Percentiles rank a stretch among this genome's conserved stretches.
These are phyloP conservation scores for Zalophus californianus DNA, from an alignment of 2,797 vertebrate species.

Conservation along the genomic window DNA sequence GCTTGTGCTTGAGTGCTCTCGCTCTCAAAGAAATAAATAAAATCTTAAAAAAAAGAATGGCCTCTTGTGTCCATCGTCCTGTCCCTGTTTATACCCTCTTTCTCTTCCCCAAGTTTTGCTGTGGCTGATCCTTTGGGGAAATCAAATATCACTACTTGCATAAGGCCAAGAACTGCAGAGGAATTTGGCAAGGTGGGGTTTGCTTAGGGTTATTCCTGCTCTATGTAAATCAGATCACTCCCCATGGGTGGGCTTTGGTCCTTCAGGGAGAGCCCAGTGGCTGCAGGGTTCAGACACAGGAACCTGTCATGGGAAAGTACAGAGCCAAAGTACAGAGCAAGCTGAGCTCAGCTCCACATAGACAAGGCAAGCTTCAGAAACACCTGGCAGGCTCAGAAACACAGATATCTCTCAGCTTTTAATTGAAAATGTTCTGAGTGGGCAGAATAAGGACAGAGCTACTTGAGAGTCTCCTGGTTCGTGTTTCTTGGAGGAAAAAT, in stretches of 20 bases:
- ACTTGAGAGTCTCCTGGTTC: background rate
- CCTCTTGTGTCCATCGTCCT: background rate
- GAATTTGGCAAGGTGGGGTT: background rate
- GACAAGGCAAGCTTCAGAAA: background rate
- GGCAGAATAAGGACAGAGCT: background rate
- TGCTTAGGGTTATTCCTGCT: background rate
- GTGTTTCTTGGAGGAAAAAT: background rate
- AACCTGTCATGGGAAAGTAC: background rate
- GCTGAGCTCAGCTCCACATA: background rate
- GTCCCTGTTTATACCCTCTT: background rate
- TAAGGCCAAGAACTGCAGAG: background rate
- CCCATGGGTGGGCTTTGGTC: fast-evolving
- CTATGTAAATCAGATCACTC: background rate
- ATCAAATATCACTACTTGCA: background rate
- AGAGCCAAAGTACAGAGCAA: background rate
- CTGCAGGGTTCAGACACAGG: background rate
- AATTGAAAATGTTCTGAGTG: slow-evolving; percentile 1
- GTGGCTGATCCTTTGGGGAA: fast-evolving
- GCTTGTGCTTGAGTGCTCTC: background rate
- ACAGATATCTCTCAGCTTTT: slow-evolving; percentile 22
- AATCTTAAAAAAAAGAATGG: background rate
- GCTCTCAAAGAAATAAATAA: background rate
- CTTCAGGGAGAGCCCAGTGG: background rate
- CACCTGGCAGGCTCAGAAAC: background rate
- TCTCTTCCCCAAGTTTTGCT: background rate